Percentiles rank a stretch among this genome's conserved stretches.
Evolutionary conservation across 2,113 vertebrate genomes (phyloP).

Genomic region (Urocynchramus pylzowi): DNA sequence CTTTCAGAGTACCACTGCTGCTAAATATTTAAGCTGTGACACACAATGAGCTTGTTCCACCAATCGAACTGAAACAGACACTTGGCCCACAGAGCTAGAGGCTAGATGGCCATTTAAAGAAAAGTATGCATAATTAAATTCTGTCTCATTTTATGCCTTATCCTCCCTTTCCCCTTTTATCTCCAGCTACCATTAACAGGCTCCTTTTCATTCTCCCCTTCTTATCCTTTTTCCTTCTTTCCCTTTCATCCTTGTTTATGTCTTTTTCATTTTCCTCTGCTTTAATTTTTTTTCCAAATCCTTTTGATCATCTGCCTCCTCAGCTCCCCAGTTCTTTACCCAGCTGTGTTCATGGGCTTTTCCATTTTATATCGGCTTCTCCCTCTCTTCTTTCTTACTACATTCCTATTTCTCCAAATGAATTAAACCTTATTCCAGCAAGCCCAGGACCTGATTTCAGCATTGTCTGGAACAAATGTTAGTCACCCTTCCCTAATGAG

Average conservation of each 20-base stretch:
- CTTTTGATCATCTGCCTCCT: constrained; percentile 52
- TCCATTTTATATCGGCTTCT: constrained; percentile 5
- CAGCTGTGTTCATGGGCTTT: constrained; percentile 20
- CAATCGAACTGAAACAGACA: not conserved
- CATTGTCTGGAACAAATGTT: not conserved
- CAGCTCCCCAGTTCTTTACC: not conserved
- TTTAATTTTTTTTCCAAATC: constrained; percentile 23
- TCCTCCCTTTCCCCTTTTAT: not conserved
- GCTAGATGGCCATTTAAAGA: constrained; percentile 41
- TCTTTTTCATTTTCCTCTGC: constrained; percentile 45
- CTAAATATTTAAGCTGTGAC: not conserved
- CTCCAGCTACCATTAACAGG: not conserved
- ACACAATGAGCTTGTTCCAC: not conserved
- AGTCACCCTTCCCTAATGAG: not conserved
- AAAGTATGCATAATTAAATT: constrained; percentile 49
- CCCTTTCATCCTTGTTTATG: constrained; percentile 50
- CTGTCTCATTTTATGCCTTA: constrained; percentile 28
- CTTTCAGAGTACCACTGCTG: not conserved
- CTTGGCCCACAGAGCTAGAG: not conserved
- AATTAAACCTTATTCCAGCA: not conserved
- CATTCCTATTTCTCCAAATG: not conserved
- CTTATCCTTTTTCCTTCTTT: constrained; percentile 46
- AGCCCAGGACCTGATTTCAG: not conserved
- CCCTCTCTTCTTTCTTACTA: not conserved
- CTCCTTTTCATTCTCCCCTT: constrained; percentile 26